These are phyloP conservation scores for Datnioides undecimradiatus DNA, from an alignment of 2,113 vertebrate genomes.

Conservation along the genomic window DNA sequence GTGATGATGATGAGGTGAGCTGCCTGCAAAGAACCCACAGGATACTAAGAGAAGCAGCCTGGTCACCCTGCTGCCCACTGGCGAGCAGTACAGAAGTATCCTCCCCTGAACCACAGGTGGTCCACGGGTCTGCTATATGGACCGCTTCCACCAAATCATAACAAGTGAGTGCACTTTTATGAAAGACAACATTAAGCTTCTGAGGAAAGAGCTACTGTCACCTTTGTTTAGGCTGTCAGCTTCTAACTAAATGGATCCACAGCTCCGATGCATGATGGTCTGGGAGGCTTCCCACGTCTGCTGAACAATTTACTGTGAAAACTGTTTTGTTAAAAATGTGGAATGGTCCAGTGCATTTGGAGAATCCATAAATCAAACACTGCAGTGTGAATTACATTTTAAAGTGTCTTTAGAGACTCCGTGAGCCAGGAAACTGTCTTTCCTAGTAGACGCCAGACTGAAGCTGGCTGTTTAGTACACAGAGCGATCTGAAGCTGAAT, in stretches of 20 bases:
- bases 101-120: too few relatives aligned
- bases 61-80: too few relatives aligned
- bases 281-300: neutral
- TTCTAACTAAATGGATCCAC: neutral
- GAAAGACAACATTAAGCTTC: too few relatives aligned
- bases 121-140: neutral
- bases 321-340: neutral
- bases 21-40: too few relatives aligned
- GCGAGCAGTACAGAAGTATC: too few relatives aligned
- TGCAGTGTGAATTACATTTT: neutral
- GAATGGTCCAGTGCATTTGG: neutral
- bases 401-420: neutral
- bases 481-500: slow-evolving; percentile 6
- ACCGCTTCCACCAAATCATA: neutral
- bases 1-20: too few relatives aligned
- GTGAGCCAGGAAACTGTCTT: neutral
- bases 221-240: neutral
- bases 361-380: neutral
- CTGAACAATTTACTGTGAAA: neutral
- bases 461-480: neutral
- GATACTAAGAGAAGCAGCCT: too few relatives aligned
- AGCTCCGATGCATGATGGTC: neutral
- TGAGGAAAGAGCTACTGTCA: neutral
- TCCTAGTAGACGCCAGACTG: neutral
- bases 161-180: neutral